Base-by-base conservation (phyloP, 2,797 vertebrate species). In the Sebastes kiyomatsui region DNA sequence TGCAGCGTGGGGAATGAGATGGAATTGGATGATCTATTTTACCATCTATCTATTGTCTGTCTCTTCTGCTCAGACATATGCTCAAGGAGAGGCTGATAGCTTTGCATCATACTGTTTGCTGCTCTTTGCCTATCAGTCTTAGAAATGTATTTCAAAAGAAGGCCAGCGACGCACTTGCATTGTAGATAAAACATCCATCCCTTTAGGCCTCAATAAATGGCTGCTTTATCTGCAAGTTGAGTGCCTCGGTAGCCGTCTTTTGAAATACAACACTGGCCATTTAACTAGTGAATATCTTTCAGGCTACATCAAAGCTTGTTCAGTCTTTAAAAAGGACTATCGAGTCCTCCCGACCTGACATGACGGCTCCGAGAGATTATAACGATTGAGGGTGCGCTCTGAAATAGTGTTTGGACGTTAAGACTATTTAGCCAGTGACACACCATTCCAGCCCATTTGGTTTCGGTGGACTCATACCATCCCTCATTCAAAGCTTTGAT, bases 391-490 rank as follows among this genome's bases (percentile, higher is more conserved):
- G 73, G 67, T 72, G 55, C 70, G 10, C 79, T 83, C 79, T 85
- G 84, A 86, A 85, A 89, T 74, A 33, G 67, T 81, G 75, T 89
- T 84, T 85, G 80, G 67, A 81, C 79, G 67, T 82, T 77, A 75
- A 79, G 79, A 83, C 79, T 80, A 72, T 92, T 90, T 85, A 90
- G 90, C 22, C 66, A 35, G 87, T 83, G 88, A 87, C 87, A 85
- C 82, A 62, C 75, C 83, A 92, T 92, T 92, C 67, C 82, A 80
- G 85, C 70, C 85, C 81, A 89, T 91, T 92, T 87, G 86, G 85
- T 89, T 89, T 83, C 67, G 60, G 83, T 87, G 66, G 75, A 80
- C 85, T 87, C 78, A 67, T 32, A 84, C 82, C 12, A 70, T 79
- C 77, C 59, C 79, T 81, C 75, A 60, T 82, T 87, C 76, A 84